A percentile compares a stretch with the other conserved stretches of the same genome.
phyloP scores from a whole-genome alignment of 2,888 invertebrate genomes.

The Isoperla grammatica region DNA sequence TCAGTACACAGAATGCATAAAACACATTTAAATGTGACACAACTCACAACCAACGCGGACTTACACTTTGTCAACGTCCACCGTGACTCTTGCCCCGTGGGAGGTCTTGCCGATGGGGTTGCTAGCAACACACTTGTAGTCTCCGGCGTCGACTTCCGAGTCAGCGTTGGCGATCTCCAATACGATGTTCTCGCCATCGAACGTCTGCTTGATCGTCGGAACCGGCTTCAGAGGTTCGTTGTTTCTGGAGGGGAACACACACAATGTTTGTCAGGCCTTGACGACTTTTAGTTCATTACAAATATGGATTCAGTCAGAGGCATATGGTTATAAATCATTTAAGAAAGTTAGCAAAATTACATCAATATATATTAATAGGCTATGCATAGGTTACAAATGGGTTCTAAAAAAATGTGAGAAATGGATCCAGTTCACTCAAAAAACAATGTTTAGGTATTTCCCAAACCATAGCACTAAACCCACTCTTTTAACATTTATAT shows the following conservation, averaged over 20 bases:
- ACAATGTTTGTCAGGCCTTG: neutral
- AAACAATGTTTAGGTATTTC: too few species aligned
- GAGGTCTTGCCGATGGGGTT: constrained; percentile 85
- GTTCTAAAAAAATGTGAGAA: too few species aligned
- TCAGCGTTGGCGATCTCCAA: constrained; percentile 73
- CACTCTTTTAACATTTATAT: too few species aligned
- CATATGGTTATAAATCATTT: neutral
- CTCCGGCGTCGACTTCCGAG: constrained; percentile 83
- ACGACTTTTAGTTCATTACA: neutral
- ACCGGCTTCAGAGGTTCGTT: constrained; percentile 73
- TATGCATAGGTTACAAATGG: too few species aligned
- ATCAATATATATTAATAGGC: too few species aligned
- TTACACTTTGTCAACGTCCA: constrained; percentile 74
- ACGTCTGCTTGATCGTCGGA: constrained; percentile 67
- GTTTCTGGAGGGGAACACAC: constrained; percentile 49
- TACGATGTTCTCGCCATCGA: constrained; percentile 79
- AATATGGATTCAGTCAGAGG: neutral
- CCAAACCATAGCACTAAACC: too few species aligned
- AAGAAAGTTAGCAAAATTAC: too few species aligned
- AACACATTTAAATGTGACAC: too few species aligned
- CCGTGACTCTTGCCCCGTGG: constrained; percentile 78
- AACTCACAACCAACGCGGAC: too few species aligned
- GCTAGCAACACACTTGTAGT: constrained; percentile 86
- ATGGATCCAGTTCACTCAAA: too few species aligned
- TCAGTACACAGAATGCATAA: too few species aligned